Conservation (phyloP, 2,888 invertebrate species). For the Cephus nigrinus region DNA sequence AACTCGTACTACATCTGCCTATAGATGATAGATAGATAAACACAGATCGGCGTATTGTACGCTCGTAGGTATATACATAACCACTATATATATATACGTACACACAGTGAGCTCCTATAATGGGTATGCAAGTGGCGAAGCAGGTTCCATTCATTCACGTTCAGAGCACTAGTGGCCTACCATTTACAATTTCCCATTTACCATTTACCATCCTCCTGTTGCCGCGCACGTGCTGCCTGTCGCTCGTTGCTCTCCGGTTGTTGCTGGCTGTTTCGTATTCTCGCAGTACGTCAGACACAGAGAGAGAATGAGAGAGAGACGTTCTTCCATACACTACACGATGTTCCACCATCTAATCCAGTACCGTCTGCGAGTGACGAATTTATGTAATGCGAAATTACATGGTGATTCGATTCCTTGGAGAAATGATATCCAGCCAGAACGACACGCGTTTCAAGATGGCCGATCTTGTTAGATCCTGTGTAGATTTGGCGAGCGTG, state of each 20-base stretch:
- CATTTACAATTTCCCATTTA: conserved; percentile 62
- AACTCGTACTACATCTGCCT: conserved; percentile 10
- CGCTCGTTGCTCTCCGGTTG: conserved; percentile 3
- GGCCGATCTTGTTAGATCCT: background rate
- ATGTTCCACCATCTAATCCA: background rate
- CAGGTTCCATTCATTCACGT: conserved; percentile 65
- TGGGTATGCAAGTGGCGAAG: conserved; percentile 62
- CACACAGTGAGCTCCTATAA: conserved; percentile 47
- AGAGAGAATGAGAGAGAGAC: no score
- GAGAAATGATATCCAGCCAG: background rate
- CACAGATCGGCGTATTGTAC: conserved; percentile 33
- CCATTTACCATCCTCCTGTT: conserved; percentile 41
- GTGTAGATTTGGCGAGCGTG: background rate
- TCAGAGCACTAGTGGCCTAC: conserved; percentile 53
- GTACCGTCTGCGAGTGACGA: background rate
- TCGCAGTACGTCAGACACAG: conserved; percentile 30
- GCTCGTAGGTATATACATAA: background rate
- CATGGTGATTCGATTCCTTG: background rate
- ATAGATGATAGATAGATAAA: conserved; percentile 34
- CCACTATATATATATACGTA: background rate
- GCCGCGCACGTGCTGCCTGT: conserved; percentile 34
- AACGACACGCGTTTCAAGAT: background rate
- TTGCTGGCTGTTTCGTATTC: conserved; percentile 33
- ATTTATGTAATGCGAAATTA: background rate
- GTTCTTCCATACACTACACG: background rate